phyloP scores from a whole-genome alignment of 2,888 invertebrate genomes.

The Embidobia sp. region DNA sequence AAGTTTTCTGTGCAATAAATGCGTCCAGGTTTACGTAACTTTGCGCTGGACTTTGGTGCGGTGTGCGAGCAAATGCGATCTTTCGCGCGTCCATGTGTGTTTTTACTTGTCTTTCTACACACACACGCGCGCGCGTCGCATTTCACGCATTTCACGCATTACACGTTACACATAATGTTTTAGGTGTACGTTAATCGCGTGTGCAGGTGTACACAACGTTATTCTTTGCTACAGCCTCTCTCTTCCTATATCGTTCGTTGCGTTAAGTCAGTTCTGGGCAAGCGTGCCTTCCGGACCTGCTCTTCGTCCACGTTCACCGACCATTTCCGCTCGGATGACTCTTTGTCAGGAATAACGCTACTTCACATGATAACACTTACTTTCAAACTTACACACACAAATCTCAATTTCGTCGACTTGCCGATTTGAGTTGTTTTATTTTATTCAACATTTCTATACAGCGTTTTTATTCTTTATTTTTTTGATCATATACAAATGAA shows the following conservation, averaged over 20 bases:
- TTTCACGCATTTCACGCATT: slow-evolving; percentile 43
- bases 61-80: slow-evolving; percentile 50
- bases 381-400: slow-evolving; percentile 49
- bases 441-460: too few relatives aligned
- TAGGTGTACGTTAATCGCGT: slow-evolving; percentile 59
- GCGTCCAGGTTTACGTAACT: slow-evolving; percentile 78
- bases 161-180: slow-evolving; percentile 62
- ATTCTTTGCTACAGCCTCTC: slow-evolving; percentile 68
- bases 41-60: slow-evolving; percentile 68
- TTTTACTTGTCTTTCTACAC: not conserved
- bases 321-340: slow-evolving; percentile 69
- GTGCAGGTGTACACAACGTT: slow-evolving; percentile 52
- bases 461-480: too few relatives aligned
- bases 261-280: slow-evolving; percentile 65
- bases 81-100: slow-evolving; percentile 7
- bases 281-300: slow-evolving; percentile 69
- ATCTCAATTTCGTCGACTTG: slow-evolving; percentile 22
- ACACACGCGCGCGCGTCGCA: slow-evolving; percentile 6
- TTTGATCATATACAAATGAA: too few relatives aligned
- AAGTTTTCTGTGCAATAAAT: slow-evolving; percentile 80
- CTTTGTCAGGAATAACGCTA: slow-evolving; percentile 52
- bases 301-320: slow-evolving; percentile 69
- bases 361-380: slow-evolving; percentile 45
- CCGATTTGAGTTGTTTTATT: not conserved
- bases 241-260: slow-evolving; percentile 70